Percentiles rank a stretch among this genome's conserved stretches.
These are phyloP conservation scores for Marmota monax DNA, from an alignment of 2,113 vertebrate genomes.

Conservation along the genomic window DNA sequence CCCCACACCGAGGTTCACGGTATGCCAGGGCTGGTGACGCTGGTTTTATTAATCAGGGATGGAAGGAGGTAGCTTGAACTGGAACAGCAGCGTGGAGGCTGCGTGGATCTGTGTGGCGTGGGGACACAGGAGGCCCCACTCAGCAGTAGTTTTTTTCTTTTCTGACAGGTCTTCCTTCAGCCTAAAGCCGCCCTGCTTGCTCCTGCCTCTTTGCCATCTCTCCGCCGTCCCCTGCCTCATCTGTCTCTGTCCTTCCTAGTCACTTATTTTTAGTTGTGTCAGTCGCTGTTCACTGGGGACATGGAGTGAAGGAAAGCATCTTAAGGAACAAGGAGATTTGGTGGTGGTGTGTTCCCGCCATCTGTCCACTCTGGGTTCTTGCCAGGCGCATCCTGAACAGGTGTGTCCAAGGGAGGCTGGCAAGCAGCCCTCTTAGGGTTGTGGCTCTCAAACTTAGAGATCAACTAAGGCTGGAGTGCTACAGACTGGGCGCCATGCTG, in stretches of 20 bases:
- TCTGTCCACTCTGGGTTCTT: background rate
- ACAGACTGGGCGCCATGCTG: fast-evolving
- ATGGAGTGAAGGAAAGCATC: conserved; percentile 53
- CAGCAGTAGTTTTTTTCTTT: conserved; percentile 41
- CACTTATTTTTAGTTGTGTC: conserved; percentile 54
- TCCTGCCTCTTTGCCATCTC: background rate
- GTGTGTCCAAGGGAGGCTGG: background rate
- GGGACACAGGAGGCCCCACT: background rate
- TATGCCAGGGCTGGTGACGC: background rate
- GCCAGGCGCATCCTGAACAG: background rate
- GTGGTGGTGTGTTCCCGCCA: background rate
- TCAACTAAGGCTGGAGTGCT: background rate
- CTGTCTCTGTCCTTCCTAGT: conserved; percentile 19
- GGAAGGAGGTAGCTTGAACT: background rate
- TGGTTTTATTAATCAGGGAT: conserved; percentile 62
- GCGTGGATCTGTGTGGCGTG: fast-evolving
- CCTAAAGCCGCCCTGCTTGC: background rate
- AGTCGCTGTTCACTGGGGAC: background rate
- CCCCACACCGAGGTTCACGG: background rate
- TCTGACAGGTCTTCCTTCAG: conserved; percentile 57
- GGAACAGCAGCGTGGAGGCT: background rate
- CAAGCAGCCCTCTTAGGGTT: background rate
- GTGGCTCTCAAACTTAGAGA: background rate
- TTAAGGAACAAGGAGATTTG: background rate
- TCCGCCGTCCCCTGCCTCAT: background rate